Base-by-base conservation (phyloP, 2,113 vertebrate genomes). In the Ptychochromis oligacanthus region DNA sequence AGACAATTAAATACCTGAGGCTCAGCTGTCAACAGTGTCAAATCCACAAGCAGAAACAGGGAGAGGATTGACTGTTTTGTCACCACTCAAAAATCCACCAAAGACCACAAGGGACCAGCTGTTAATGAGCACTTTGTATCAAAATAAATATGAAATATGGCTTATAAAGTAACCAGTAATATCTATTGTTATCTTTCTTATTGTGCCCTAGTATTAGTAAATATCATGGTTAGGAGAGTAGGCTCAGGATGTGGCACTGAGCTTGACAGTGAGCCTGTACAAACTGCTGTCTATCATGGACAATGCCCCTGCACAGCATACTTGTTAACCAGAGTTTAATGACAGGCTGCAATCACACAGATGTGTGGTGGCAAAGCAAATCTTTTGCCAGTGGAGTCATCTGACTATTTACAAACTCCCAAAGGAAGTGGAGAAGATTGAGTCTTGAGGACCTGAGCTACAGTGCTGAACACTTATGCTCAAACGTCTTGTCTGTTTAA, bases 241-340 rank as follows among this genome's bases (percentile, higher is more conserved):
- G 20, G 9, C 38, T 34, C 36, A 28, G 38, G 26, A 34, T 20
- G 46, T 26, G 9, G 34, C 15, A 65, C 15, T 38, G 9, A 40
- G 77, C 46, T 40, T 7, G 20, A 38, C 2, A 52, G 31, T 18
- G 24, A 64, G 34, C 13, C 34, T 40, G 36, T 62, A 75, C 31
- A 75, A 38, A 61, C 43, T 74, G 67, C 70, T 75, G 24, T 46
- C 24, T 76, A 9, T 24, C 54, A 58, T 20, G 34, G 17, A 56
- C 70, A 75, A 55, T 56, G 36, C 28, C 24, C 60, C 59, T 57
- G 13, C 22, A 43, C 49, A 57, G 36, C 15, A 56, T 62, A 64
- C 59, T 56, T 46, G 43, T 61, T 75, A 76, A 59, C 75, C n/a
- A 76, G 59, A 57, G 52, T 77, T 36, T 9, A 78, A 52, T 74